Evolutionary conservation across 2,797 vertebrate species (phyloP).

Genomic region (Tarsius wallacei): DNA sequence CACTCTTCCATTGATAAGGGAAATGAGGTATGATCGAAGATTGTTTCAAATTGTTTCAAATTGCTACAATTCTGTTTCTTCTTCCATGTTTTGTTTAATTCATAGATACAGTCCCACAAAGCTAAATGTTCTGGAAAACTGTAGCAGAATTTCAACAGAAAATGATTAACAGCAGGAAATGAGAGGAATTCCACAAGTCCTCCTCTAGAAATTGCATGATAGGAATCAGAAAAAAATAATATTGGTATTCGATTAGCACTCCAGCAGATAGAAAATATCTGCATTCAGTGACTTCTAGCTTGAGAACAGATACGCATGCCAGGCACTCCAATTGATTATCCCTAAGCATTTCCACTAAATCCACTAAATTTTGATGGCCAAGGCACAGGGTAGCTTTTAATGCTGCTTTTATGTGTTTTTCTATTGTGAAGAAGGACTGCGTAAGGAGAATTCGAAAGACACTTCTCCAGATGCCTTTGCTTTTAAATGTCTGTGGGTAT

Average conservation of each 20-base stretch:
- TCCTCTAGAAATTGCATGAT: neutral
- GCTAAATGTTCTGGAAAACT: constrained; percentile 1
- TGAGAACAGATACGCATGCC: neutral
- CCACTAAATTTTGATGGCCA: constrained; percentile 3
- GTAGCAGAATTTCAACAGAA: constrained; percentile 11
- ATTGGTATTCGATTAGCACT: neutral
- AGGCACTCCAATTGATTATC: neutral
- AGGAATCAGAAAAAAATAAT: neutral
- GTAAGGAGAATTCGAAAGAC: neutral
- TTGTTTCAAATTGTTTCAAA: neutral
- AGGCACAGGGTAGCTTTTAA: neutral
- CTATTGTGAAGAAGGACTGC: neutral
- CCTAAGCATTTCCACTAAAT: constrained; percentile 5
- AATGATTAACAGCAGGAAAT: constrained; percentile 39
- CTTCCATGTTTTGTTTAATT: constrained; percentile 23
- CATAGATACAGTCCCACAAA: neutral
- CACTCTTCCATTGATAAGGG: neutral
- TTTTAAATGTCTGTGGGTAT: constrained; percentile 28
- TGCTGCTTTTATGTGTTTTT: neutral
- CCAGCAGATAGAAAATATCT: neutral
- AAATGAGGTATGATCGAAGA: neutral
- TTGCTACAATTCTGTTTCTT: neutral
- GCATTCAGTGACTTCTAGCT: neutral
- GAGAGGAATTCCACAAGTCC: neutral
- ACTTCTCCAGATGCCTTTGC: neutral